Conservation (phyloP, 1,140 invertebrate species). For the Psilanteris sp. region DNA sequence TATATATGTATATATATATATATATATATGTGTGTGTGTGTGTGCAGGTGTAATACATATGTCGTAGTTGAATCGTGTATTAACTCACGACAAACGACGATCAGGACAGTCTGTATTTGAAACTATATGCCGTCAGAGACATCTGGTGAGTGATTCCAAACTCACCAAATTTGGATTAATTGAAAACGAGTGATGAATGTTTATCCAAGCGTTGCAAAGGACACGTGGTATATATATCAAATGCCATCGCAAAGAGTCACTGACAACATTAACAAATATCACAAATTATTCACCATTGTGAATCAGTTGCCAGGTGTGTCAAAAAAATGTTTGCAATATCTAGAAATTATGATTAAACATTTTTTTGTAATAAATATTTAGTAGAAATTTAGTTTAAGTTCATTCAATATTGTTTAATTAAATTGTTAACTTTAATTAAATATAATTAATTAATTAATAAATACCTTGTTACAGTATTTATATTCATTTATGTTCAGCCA, state of each 20-base stretch:
- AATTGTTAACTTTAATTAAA: no score
- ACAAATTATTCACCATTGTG: no score
- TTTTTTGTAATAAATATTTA: no score
- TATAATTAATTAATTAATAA: no score
- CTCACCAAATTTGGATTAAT: slow-evolving; percentile 42
- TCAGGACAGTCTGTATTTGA: slow-evolving; percentile 15
- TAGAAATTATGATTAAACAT: no score
- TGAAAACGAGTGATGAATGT: slow-evolving; percentile 32
- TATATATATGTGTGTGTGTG: slow-evolving; percentile 32
- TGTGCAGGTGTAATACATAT: slow-evolving; percentile 19
- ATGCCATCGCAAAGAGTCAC: neutral
- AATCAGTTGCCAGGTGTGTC: no score
- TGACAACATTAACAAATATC: neutral
- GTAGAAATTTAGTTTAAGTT: no score
- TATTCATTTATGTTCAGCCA: no score
- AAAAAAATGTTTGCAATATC: no score
- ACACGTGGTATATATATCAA: neutral
- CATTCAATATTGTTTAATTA: no score
- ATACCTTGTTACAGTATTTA: no score
- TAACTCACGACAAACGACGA: slow-evolving; percentile 34
- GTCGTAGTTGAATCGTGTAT: slow-evolving; percentile 40
- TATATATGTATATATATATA: neutral
- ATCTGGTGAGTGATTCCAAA: slow-evolving; percentile 33
- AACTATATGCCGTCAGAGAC: slow-evolving; percentile 34
- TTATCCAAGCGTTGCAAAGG: neutral